These are phyloP conservation scores for Barypeithes pellucidus DNA, from an alignment of 2,888 invertebrate species.

Conservation along the genomic window DNA sequence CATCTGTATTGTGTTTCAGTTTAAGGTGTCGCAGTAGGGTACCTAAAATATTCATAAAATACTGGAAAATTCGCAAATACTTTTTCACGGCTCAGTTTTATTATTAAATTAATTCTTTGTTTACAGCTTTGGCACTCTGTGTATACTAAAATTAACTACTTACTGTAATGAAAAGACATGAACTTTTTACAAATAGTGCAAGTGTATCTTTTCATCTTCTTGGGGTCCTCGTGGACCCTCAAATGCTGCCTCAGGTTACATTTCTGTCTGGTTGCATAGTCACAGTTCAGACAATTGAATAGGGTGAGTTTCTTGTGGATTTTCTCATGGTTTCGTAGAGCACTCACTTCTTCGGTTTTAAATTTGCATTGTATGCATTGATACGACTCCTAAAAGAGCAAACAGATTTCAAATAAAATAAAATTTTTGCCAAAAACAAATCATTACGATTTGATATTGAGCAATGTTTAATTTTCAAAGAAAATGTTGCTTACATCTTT, in stretches of 20 bases:
- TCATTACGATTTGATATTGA: neutral
- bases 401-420: neutral
- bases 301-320: constrained; percentile 12
- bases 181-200: constrained; percentile 5
- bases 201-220: neutral
- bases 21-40: neutral
- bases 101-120: too few relatives aligned
- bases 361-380: constrained; percentile 26
- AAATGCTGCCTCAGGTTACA: constrained; percentile 20
- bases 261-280: constrained; percentile 23
- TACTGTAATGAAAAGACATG: constrained; percentile 14
- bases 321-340: constrained; percentile 7
- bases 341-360: constrained; percentile 13
- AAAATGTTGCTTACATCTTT: neutral
- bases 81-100: too few relatives aligned
- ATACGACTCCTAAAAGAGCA: constrained; percentile 8
- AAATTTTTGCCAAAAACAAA: neutral
- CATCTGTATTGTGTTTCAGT: neutral
- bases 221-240: constrained; percentile 10
- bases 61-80: too few relatives aligned
- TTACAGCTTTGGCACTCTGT: too few relatives aligned
- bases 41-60: constrained; percentile 9
- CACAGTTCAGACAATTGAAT: constrained; percentile 10
- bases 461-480: neutral
- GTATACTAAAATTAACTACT: constrained; percentile 3